phyloP scores from a whole-genome alignment of 2,888 invertebrate species.

The Scaptomyza parva region DNA sequence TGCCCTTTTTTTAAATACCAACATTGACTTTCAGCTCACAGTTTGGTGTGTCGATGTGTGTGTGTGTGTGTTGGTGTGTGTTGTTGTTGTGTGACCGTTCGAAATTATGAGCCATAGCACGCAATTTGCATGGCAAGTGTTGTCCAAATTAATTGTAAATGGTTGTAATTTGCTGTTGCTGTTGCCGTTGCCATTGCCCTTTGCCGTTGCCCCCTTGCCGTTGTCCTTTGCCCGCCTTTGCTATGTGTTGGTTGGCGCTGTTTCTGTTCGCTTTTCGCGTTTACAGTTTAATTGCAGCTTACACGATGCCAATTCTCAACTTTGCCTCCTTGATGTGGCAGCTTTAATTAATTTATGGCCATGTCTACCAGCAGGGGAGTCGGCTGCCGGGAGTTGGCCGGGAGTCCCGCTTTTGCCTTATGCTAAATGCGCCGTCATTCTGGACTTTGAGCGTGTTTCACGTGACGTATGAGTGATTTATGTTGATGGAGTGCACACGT shows the following conservation, averaged over 20 bases:
- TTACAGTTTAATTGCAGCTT: slow-evolving; percentile 77
- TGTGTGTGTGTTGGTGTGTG: neutral
- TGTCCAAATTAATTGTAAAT: slow-evolving; percentile 78
- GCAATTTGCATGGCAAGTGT: slow-evolving; percentile 77
- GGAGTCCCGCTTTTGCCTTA: neutral
- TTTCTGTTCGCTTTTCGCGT: slow-evolving; percentile 62
- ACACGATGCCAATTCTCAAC: slow-evolving; percentile 45
- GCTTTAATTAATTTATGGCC: slow-evolving; percentile 75
- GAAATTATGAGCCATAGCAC: slow-evolving; percentile 78
- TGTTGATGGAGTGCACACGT: slow-evolving; percentile 67
- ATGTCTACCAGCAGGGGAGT: slow-evolving; percentile 51
- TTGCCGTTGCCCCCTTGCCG: neutral
- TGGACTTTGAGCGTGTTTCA: slow-evolving; percentile 74
- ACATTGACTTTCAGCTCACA: slow-evolving; percentile 33
- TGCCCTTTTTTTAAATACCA: slow-evolving; percentile 55
- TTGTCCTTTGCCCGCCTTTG: too few species aligned
- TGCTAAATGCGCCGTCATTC: slow-evolving; percentile 65
- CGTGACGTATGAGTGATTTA: slow-evolving; percentile 78
- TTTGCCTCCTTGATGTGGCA: slow-evolving; percentile 42
- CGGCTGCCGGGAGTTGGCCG: slow-evolving; percentile 24
- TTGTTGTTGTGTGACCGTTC: slow-evolving; percentile 28
- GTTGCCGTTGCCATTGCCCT: slow-evolving; percentile 26
- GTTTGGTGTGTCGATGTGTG: slow-evolving; percentile 6
- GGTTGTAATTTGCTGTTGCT: slow-evolving; percentile 73
- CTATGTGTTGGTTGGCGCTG: too few species aligned